Base-by-base conservation (phyloP, 2,113 vertebrate species). In the Podilymbus podiceps region DNA sequence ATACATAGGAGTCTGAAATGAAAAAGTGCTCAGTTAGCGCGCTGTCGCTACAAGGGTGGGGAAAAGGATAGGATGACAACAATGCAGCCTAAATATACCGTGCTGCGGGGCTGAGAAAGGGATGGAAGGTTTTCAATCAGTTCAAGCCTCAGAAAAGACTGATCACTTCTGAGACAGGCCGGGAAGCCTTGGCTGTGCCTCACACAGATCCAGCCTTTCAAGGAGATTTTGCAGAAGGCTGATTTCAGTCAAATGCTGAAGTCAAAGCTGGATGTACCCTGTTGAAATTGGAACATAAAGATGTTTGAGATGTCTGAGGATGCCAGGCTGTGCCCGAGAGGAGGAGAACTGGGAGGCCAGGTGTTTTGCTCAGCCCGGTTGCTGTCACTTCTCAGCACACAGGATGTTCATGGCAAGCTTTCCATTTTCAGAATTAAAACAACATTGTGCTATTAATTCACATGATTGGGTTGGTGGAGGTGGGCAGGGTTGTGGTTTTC, bases 21-120 rank as follows among this genome's bases (percentile, higher is more conserved):
- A 91, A 97, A 93, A 97, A 97, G 85, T 82, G 50, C 79, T 97
- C 88, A 60, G 91, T 97, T 97, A 97, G 85, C 87, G 96, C 96
- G 66, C 88, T 89, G 73, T 89, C 87, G 69, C 83, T 91, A 72
- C 81, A 66, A 92, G 56, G 35, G 87, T 74, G 62, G 80, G 58
- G 84, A 95, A 97, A 95, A 86, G 47, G 91, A 82, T 81, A 77
- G 67, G 59, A 47, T 55, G 80, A 92, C 25, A 90, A 88, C 83
- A 97, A 83, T 55, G 72, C 17, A 90, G 59, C 81, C 63, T 97
- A 91, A 92, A 93, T 93, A 64, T 58, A 23, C 72, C 2, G 3
- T 42, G 23, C 83, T 67, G 53, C 6, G 3, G 35, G 59, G 46
- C 80, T 31, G 67, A 91, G 89, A 78, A 85, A 42, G 69, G 47